These are phyloP conservation scores for Melinaea menophilus DNA, from an alignment of 2,888 invertebrate species.

Conservation along the genomic window DNA sequence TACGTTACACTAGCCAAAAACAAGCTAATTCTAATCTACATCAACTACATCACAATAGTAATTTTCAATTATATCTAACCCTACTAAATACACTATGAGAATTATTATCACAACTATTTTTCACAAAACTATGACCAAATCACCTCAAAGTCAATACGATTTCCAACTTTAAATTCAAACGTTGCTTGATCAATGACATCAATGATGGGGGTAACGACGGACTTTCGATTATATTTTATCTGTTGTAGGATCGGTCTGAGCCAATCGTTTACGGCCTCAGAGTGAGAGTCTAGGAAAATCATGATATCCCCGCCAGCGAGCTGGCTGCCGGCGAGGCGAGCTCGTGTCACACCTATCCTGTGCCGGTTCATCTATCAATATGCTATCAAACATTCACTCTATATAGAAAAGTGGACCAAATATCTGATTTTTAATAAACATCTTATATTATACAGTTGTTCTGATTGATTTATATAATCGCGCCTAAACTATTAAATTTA, in stretches of 20 bases:
- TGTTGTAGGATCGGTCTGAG: constrained; percentile 91
- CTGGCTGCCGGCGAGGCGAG: constrained; percentile 87
- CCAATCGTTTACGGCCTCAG: constrained; percentile 88
- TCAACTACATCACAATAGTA: neutral
- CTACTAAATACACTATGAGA: too few relatives aligned
- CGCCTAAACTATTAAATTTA: too few relatives aligned
- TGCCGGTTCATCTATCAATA: constrained; percentile 52
- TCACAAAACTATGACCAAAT: constrained; percentile 5
- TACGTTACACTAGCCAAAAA: too few relatives aligned
- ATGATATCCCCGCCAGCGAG: constrained; percentile 85
- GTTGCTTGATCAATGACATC: constrained; percentile 90
- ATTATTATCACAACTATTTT: too few relatives aligned
- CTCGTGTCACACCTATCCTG: constrained; percentile 88
- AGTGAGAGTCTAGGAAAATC: constrained; percentile 93
- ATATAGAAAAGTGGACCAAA: too few relatives aligned
- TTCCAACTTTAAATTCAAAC: constrained; percentile 60
- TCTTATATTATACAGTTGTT: too few relatives aligned
- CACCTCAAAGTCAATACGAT: constrained; percentile 46
- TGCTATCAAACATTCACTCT: neutral
- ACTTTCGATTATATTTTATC: constrained; percentile 82
- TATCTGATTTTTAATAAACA: too few relatives aligned
- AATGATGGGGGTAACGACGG: constrained; percentile 94
- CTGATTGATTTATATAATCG: too few relatives aligned
- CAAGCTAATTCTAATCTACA: neutral
- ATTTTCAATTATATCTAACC: too few relatives aligned